These are phyloP conservation scores for Pycnonotus jocosus DNA, from an alignment of 2,113 vertebrate species.

Conservation along the genomic window DNA sequence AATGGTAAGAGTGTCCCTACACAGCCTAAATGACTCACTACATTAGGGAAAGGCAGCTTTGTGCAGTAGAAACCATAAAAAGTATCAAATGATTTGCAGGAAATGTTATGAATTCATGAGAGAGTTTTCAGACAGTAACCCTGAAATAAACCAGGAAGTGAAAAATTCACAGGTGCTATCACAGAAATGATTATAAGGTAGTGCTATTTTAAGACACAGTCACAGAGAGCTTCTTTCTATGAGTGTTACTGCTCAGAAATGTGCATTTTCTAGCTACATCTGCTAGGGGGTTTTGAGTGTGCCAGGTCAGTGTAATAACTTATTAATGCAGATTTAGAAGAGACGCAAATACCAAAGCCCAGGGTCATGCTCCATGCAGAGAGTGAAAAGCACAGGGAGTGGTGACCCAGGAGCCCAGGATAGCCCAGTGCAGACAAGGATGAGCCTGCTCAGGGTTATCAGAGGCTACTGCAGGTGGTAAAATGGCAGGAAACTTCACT, in stretches of 20 bases:
- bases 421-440: background rate
- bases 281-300: background rate
- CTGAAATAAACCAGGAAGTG: background rate
- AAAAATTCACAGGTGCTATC: background rate
- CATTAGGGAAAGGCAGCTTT: background rate
- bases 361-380: background rate
- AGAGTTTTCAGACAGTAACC: background rate
- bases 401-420: background rate
- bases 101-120: background rate
- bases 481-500: background rate
- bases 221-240: background rate
- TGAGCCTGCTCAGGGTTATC: background rate
- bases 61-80: background rate
- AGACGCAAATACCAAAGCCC: background rate
- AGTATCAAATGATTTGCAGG: background rate
- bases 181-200: background rate
- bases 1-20: background rate
- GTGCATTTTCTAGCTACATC: background rate
- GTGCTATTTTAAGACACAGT: background rate
- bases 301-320: background rate
- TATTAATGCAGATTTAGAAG: background rate
- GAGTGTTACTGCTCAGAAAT: background rate
- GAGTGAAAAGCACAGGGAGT: background rate
- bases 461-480: background rate
- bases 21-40: background rate